phyloP scores from a whole-genome alignment of 2,888 invertebrate species.

The Gerosis bhagava region DNA sequence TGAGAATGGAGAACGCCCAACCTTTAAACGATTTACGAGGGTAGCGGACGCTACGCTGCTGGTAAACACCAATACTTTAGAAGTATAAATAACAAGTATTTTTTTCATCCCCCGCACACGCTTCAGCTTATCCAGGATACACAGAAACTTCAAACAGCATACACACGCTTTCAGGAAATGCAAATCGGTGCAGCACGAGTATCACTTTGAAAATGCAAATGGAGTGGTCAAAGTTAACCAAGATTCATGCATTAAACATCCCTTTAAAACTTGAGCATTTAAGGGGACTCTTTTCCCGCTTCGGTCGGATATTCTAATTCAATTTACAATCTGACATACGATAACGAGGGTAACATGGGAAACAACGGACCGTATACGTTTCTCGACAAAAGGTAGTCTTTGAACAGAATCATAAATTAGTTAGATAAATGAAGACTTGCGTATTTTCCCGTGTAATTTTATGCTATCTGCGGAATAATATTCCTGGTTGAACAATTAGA shows the following conservation, averaged over 20 bases:
- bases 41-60: constrained; percentile 51
- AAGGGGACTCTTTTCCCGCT: constrained; percentile 60
- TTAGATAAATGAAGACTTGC: constrained; percentile 24
- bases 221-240: constrained; percentile 68
- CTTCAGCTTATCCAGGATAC: no score
- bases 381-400: no score
- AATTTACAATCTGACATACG: constrained; percentile 61
- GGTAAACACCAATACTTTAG: constrained; percentile 44
- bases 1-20: constrained; percentile 73
- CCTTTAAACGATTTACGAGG: constrained; percentile 80
- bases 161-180: constrained; percentile 59
- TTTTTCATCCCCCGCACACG: no score
- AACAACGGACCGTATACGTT: constrained; percentile 21
- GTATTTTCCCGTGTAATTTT: constrained; percentile 20
- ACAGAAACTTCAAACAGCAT: constrained; percentile 45
- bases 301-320: constrained; percentile 63
- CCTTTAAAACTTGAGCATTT: constrained; percentile 67
- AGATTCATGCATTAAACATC: constrained; percentile 75
- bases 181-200: constrained; percentile 57
- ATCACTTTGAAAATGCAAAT: constrained; percentile 73
- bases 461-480: constrained; percentile 12
- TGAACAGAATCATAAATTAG: constrained; percentile 27
- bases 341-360: constrained; percentile 22
- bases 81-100: constrained; percentile 35
- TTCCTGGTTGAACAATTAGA: no score